phyloP scores from a whole-genome alignment of 2,888 invertebrate genomes.

The Idaea biselata region DNA sequence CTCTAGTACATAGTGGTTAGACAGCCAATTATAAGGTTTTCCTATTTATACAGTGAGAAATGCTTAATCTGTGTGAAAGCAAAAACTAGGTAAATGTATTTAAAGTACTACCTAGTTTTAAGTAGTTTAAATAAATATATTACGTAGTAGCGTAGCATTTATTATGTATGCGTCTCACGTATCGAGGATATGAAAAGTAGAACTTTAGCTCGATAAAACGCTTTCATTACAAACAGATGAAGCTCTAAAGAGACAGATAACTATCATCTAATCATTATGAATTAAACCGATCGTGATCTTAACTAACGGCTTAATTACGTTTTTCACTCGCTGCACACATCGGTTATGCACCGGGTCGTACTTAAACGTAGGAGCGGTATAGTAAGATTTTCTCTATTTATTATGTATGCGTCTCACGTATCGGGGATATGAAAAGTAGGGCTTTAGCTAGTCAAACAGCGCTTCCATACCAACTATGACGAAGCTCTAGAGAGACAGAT shows the following conservation, averaged over 20 bases:
- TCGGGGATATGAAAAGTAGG: conserved; percentile 5
- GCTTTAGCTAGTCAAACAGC: conserved; percentile 21
- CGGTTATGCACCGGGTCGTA: no score
- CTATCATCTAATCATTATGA: conserved; percentile 53
- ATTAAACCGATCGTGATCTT: conserved; percentile 45
- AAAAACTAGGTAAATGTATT: no score
- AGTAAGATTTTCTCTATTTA: no score
- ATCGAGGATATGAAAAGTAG: conserved; percentile 5
- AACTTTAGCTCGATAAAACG: conserved; percentile 22
- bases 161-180: conserved; percentile 1
- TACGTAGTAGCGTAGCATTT: no score
- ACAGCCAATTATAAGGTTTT: no score
- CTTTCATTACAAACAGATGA: conserved; percentile 45
- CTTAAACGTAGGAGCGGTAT: no score
- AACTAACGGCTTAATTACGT: conserved; percentile 21
- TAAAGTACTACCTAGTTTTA: no score
- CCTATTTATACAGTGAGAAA: no score
- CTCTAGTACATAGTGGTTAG: no score
- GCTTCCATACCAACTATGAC: conserved; percentile 45
- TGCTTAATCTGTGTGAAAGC: no score
- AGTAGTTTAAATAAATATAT: no score
- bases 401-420: conserved; percentile 1
- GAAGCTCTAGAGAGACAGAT: conserved; percentile 45
- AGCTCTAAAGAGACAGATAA: conserved; percentile 45
- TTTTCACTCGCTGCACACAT: no score